A percentile compares a stretch with the other conserved stretches of the same genome.
Evolutionary conservation across 2,797 vertebrate genomes (phyloP).

Genomic region (Pipistrellus pygmaeus): DNA sequence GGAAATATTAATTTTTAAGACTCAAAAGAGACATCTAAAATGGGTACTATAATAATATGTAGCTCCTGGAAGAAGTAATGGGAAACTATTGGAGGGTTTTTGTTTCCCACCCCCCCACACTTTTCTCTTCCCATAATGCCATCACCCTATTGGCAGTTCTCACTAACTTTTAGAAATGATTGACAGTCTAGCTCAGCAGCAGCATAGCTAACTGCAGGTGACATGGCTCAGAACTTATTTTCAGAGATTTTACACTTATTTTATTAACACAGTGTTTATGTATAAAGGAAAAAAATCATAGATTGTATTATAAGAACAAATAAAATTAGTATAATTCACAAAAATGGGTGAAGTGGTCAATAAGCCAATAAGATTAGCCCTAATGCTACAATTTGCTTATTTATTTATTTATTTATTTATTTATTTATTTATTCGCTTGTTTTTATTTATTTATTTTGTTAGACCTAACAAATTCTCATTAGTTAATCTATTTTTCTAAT

Average conservation of each 20-base stretch:
- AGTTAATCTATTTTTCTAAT: too few relatives aligned
- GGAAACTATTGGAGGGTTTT: neutral
- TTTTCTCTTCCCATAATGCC: neutral
- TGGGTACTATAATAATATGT: neutral
- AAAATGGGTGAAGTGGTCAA: neutral
- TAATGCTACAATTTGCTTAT: neutral
- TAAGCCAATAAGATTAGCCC: neutral
- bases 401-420: neutral
- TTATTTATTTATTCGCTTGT: too few relatives aligned
- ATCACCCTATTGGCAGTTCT: neutral
- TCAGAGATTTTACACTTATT: neutral
- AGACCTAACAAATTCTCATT: too few relatives aligned
- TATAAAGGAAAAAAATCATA: neutral
- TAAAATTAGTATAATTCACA: conserved; percentile 19
- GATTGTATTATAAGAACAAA: neutral
- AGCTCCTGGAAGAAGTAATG: neutral
- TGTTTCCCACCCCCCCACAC: neutral
- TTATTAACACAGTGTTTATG: neutral
- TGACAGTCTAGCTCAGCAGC: neutral
- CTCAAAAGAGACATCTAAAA: neutral
- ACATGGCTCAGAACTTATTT: neutral
- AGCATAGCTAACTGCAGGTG: neutral
- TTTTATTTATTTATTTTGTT: too few relatives aligned
- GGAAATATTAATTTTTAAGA: neutral
- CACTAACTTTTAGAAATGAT: neutral